phyloP scores from a whole-genome alignment of 1,140 invertebrate genomes.

The Lanistes nyassanus region DNA sequence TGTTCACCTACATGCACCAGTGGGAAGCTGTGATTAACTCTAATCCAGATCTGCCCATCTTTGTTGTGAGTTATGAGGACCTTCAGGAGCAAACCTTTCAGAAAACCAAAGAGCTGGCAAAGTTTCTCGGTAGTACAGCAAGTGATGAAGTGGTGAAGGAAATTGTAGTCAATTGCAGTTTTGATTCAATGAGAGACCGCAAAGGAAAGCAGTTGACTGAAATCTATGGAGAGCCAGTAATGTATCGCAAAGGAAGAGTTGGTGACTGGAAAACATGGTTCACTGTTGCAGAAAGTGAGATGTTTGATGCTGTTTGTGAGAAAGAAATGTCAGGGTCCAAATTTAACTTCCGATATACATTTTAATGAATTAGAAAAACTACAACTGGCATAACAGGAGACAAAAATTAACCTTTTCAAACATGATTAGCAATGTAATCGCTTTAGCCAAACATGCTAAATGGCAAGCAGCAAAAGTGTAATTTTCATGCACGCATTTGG shows the following conservation, averaged over 20 bases:
- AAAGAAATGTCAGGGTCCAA: constrained; percentile 30
- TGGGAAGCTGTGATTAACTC: constrained; percentile 36
- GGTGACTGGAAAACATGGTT: constrained; percentile 47
- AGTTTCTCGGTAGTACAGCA: constrained; percentile 13
- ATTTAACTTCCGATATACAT: constrained; percentile 37
- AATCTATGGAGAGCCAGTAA: constrained; percentile 4
- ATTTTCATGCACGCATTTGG: no score
- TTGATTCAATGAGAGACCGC: constrained; percentile 4
- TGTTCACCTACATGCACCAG: constrained; percentile 37
- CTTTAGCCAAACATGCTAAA: no score
- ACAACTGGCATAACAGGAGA: no score
- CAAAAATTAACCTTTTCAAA: no score
- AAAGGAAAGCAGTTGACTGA: constrained; percentile 20
- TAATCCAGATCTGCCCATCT: constrained; percentile 26
- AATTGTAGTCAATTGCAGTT: constrained; percentile 7
- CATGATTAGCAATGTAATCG: no score
- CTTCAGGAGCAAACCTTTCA: constrained; percentile 25
- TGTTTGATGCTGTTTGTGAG: constrained; percentile 28
- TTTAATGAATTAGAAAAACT: not conserved
- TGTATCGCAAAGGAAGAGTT: constrained; percentile 34
- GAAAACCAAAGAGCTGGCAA: constrained; percentile 19
- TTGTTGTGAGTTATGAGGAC: constrained; percentile 39
- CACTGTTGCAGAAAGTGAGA: constrained; percentile 38
- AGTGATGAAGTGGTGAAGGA: constrained; percentile 13
- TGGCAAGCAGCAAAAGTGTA: no score